Evolutionary conservation across 1,140 invertebrate species (phyloP), one percentile per base, ranked within the genome.

Genomic region (Drosophila eugracilis): DNA sequence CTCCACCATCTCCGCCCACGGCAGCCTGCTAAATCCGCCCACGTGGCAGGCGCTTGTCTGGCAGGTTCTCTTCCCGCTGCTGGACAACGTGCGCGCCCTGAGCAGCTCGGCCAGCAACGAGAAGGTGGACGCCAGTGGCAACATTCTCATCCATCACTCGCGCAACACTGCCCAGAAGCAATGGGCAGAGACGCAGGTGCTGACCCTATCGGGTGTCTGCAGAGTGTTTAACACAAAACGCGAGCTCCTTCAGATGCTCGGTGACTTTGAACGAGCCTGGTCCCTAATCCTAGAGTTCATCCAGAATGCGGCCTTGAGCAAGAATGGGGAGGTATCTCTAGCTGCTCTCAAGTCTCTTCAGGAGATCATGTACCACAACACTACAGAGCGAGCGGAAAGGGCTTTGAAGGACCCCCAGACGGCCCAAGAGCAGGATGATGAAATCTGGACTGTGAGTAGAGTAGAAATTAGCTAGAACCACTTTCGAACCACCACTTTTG

Each of bases 81-180:
- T 99, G 44, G 98, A 99, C 78, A 97, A 97, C 93, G 98, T 99
- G 10, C 93, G 95, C 75, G 96, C 95, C 70, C 93, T 97, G 26
- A 99, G 97, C 9, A 97, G 95, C 86, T 96, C 95, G 39, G 98
- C 98, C 1, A 99, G 98, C 67, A 97, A 95, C 59, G 97, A 98
- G 90, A 98, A 98, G 92, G 97, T 98, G 22, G 96, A 98, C 84
- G 95, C 96, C 1, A 96, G 96, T 42, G 97, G 96, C 39, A 98
- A 98, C 89, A 98, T 99, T 75, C 93, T 99, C 0, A 99, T 99
- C 77, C 99, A 99, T 92, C 99, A 99, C 92, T 98, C 98, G 0
- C 94, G 99, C 73, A 99, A 99, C 92, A 99, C 99, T 0, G 98
- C 98, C 14, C 97, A 99, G 90, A 99, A 99, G 89, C 99, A 99